phyloP scores from a whole-genome alignment of 2,797 vertebrate genomes.

The Eremophila alpestris region DNA sequence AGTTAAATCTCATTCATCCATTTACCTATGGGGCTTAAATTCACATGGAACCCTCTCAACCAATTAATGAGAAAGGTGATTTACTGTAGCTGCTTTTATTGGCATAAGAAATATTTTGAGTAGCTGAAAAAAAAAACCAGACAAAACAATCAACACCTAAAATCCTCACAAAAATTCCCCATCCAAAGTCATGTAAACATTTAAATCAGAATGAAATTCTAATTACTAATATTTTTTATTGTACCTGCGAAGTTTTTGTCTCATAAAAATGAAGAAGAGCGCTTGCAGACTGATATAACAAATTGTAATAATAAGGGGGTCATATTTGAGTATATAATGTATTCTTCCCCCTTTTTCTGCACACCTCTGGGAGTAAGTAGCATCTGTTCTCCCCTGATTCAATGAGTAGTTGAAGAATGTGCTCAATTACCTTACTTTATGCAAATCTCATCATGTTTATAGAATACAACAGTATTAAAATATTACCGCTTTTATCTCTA shows the following conservation, averaged over 20 bases:
- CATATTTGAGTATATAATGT: neutral
- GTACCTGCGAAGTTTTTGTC: neutral
- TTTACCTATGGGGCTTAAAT: neutral
- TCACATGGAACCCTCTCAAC: neutral
- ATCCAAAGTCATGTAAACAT: neutral
- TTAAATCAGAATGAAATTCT: neutral
- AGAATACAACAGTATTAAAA: neutral
- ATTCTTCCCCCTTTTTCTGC: neutral
- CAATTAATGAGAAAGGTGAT: neutral
- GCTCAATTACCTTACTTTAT: neutral
- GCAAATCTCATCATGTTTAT: neutral
- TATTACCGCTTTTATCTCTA: neutral
- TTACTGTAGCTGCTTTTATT: neutral
- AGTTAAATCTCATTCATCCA: neutral
- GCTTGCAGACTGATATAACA: neutral
- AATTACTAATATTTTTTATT: neutral
- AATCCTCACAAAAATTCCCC: rapidly evolving
- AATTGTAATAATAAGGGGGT: neutral
- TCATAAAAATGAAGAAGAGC: neutral
- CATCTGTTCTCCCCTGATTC: neutral
- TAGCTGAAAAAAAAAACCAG: neutral
- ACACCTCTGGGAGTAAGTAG: neutral
- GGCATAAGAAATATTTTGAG: neutral
- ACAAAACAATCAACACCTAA: neutral
- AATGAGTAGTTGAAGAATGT: neutral